Evolutionary conservation across 2,888 invertebrate species (phyloP), one percentile per base, ranked within the genome.

Genomic region (Pinctada fucata): DNA sequence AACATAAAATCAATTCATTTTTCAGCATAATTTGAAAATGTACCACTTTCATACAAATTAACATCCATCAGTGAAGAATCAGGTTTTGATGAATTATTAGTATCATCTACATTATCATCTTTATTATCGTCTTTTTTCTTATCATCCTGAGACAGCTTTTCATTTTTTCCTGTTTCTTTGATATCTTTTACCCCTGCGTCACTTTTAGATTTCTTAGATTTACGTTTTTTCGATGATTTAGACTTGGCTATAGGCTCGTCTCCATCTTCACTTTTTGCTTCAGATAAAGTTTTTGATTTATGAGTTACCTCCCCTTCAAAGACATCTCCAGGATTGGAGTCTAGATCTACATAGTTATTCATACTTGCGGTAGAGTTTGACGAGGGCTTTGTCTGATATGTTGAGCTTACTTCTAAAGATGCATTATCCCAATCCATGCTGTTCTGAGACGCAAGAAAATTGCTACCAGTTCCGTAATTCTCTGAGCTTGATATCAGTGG

Each of bases 301-400:
- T 6, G 8, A 58, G 58, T 58, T 58, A 10, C 58, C 58, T 58
- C 58, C 58, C 13, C 58, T 58, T 58, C 8, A 58, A 13, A 58
- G 58, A 58, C 8, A 10, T 58, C 58, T 58, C 58, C 86, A 10
- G 82, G 63, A 74, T 85, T 85, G 13, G 83, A 79, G 65, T 85
- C 84, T 64, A 87, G 85, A 51, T 86, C 88, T 3, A 85, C 77
- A 66, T 83, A 89, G 75, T 89, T 89, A 64, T 86, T 85, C 88
- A 89, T 87, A 75, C 88, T 89, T 47, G 86, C 80, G 3, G 89
- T 83, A 79, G 48, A 80, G 72, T 75, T 79, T 74, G 81, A 80
- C 8, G 13, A 10, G 58, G 58, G 13, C 75, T 82, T 81, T 8
- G 78, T 71, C 4, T 73, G 80, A 58, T 79, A 72, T 63, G 78